phyloP scores from a whole-genome alignment of 2,113 vertebrate genomes.

The Phocoena phocoena region DNA sequence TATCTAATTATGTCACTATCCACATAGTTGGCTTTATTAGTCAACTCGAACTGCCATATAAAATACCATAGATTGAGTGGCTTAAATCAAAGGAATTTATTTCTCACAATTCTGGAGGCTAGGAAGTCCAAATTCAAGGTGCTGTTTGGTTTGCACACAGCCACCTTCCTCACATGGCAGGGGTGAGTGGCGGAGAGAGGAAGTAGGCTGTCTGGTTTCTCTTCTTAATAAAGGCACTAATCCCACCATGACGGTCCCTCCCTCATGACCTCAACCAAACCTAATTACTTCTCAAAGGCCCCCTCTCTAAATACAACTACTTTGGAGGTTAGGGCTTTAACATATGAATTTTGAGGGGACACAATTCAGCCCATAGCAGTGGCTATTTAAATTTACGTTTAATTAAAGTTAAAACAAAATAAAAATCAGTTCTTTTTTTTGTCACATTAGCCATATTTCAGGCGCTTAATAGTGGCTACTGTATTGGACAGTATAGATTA shows the following conservation, averaged over 20 bases:
- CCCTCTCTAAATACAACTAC: background rate
- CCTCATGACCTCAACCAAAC: background rate
- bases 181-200: background rate
- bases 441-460: background rate
- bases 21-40: background rate
- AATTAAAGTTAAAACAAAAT: background rate
- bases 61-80: background rate
- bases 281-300: background rate
- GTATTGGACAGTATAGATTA: background rate
- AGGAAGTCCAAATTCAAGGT: background rate
- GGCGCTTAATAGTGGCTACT: background rate
- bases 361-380: background rate
- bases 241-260: background rate
- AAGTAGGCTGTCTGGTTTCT: background rate
- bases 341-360: background rate
- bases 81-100: background rate
- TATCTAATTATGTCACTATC: background rate
- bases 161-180: background rate
- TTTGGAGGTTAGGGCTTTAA: background rate
- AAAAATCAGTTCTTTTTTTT: background rate
- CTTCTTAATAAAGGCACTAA: background rate
- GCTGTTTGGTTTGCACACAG: background rate
- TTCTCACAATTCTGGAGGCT: background rate
- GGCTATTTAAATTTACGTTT: background rate
- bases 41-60: background rate